Evolutionary conservation across 2,888 invertebrate genomes (phyloP), one percentile per base, ranked within the genome.

Genomic region (Chrysopilus asiliformis): DNA sequence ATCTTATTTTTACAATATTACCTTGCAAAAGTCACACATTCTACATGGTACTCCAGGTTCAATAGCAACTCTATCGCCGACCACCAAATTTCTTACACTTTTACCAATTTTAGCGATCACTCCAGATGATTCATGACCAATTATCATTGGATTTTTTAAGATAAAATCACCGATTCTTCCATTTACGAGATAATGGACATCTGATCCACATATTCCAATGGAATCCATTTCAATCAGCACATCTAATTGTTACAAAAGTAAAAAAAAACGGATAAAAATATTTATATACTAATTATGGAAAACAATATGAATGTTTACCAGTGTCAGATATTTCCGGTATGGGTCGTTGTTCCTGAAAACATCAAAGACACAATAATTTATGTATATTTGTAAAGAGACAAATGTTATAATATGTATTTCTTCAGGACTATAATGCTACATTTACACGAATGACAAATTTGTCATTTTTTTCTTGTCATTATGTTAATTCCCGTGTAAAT

Each of bases 141-240:
- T 80, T 19, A 94, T 71, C 91, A 95, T 91, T 7, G 95, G 95
- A 32, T 76, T 71, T 41, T 74, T 72, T 1, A 95, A 72, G 19
- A 91, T 66, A 57, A 93, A 94, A 55, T 82, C 75, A 0, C 89
- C 94, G 55, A 93, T 93, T 13, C 72, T 60, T 8, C 94, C 95
- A 44, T 76, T 66, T 22, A 76, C 76, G 66, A 87, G 74, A 65
- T 94, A 95, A 63, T 93, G 93, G 4, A 97, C 87, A 63, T 97
- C 95, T 0, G 84, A 84, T 2, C 95, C 95, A 58, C 95, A 97
- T 52, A 97, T 95, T n/a, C 95, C 95, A 30, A 95, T 90, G 46
- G 79, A 79, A 55, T 80, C 81, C 83, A 94, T 91, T 47, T 76
- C 73, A 13, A 94, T 58, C 4, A 90, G 73, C 1, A 86, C 87